Percentiles rank a stretch among this genome's conserved stretches.
Evolutionary conservation across 2,888 invertebrate species (phyloP).

Genomic region (Stenichneumon culpator): DNA sequence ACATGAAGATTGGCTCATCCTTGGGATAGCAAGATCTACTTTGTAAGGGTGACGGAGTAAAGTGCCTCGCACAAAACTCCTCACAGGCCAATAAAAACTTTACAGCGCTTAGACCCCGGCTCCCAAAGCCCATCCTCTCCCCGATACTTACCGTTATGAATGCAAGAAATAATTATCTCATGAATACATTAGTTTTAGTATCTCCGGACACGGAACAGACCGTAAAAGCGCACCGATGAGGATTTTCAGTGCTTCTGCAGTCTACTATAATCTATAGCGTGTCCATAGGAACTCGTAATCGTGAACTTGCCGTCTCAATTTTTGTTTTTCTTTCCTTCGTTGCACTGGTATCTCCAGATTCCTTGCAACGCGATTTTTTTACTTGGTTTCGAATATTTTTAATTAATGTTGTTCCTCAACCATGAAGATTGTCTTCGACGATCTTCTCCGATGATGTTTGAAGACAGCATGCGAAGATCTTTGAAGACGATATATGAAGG

Average conservation of each 20-base stretch:
- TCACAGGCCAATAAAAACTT: slow-evolving; percentile 78
- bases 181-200: slow-evolving; percentile 83
- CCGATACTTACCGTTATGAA: slow-evolving; percentile 74
- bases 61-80: slow-evolving; percentile 71
- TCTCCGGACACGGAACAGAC: slow-evolving; percentile 76
- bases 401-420: too few species aligned
- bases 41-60: slow-evolving; percentile 77
- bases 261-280: slow-evolving; percentile 9
- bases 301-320: slow-evolving; percentile 5
- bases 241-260: slow-evolving; percentile 69
- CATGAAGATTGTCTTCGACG: not conserved
- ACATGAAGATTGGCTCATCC: slow-evolving; percentile 8
- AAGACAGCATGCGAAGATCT: too few species aligned
- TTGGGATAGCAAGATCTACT: slow-evolving; percentile 66
- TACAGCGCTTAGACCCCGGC: slow-evolving; percentile 70
- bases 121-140: not conserved
- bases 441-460: not conserved
- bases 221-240: slow-evolving; percentile 76
- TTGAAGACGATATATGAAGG: too few species aligned
- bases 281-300: not conserved
- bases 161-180: slow-evolving; percentile 84
- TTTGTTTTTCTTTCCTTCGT: slow-evolving; percentile 3
- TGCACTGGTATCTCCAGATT: slow-evolving; percentile 14
- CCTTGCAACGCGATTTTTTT: slow-evolving; percentile 32
- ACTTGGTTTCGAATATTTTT: not conserved